A percentile compares a stretch with the other conserved stretches of the same genome.
phyloP scores from a whole-genome alignment of 1,140 invertebrate genomes.

The Daktulosphaira vitifoliae region DNA sequence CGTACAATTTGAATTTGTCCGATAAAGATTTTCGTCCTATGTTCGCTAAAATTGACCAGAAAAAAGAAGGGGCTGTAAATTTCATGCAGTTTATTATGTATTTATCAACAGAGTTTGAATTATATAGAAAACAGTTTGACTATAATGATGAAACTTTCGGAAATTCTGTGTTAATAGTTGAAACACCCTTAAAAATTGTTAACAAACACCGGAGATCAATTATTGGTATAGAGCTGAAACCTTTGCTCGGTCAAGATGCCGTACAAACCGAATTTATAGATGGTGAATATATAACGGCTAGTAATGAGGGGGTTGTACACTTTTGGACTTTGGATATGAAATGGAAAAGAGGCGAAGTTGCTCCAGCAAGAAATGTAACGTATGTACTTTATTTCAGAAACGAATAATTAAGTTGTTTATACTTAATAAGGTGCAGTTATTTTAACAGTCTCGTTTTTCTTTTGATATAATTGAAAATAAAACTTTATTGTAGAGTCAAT shows the following conservation, averaged over 20 bases:
- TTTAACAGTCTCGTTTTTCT: too few relatives aligned
- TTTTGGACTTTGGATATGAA: background rate
- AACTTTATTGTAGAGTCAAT: too few relatives aligned
- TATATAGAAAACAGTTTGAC: background rate
- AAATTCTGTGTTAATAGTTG: background rate
- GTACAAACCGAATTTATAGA: background rate
- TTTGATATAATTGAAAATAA: too few relatives aligned
- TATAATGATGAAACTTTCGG: background rate
- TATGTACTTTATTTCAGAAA: background rate
- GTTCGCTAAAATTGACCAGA: background rate
- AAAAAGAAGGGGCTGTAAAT: background rate
- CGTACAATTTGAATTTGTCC: background rate
- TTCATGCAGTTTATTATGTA: conserved; percentile 1
- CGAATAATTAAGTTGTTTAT: background rate
- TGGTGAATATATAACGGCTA: background rate
- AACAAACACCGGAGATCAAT: background rate
- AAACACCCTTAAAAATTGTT: background rate
- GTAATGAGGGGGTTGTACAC: background rate
- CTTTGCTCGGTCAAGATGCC: background rate
- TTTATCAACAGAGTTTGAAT: background rate
- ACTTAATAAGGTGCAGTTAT: too few relatives aligned
- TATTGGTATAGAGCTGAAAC: background rate
- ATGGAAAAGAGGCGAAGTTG: background rate
- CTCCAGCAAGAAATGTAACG: background rate
- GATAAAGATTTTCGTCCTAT: background rate